Conservation (phyloP, 1,140 invertebrate species). For the Bombus consobrinus region DNA sequence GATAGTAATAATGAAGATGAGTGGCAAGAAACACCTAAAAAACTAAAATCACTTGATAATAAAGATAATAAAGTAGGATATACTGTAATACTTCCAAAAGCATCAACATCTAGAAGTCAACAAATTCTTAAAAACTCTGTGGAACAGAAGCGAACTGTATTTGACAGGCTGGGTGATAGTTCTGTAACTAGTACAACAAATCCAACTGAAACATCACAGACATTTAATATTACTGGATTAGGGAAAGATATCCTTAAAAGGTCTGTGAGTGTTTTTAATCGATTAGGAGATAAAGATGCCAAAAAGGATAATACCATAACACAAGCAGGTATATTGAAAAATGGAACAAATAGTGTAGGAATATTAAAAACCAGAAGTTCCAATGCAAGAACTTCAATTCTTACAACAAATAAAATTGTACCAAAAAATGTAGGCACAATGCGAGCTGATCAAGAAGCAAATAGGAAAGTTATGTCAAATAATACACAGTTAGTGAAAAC, state of each 20-base stretch:
- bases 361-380: conserved; percentile 73
- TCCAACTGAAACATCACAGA: conserved; percentile 71
- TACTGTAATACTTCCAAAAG: conserved; percentile 81
- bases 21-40: conserved; percentile 61
- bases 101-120: conserved; percentile 76
- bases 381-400: conserved; percentile 53
- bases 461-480: conserved; percentile 67
- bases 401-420: conserved; percentile 64
- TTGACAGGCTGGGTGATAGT: conserved; percentile 81
- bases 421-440: conserved; percentile 76
- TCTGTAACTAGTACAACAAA: conserved; percentile 81
- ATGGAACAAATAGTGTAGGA: conserved; percentile 67
- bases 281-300: conserved; percentile 78
- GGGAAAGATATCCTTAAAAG: conserved; percentile 76
- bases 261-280: conserved; percentile 78
- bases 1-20: conserved; percentile 64
- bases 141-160: conserved; percentile 80
- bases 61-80: conserved; percentile 80
- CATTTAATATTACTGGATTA: conserved; percentile 79
- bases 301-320: conserved; percentile 67
- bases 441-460: conserved; percentile 80
- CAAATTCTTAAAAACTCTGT: conserved; percentile 76
- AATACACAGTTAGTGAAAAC: conserved; percentile 71
- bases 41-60: conserved; percentile 72
- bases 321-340: conserved; percentile 70